Conservation (phyloP, 2,888 invertebrate genomes). For the Anthrax anthrax region DNA sequence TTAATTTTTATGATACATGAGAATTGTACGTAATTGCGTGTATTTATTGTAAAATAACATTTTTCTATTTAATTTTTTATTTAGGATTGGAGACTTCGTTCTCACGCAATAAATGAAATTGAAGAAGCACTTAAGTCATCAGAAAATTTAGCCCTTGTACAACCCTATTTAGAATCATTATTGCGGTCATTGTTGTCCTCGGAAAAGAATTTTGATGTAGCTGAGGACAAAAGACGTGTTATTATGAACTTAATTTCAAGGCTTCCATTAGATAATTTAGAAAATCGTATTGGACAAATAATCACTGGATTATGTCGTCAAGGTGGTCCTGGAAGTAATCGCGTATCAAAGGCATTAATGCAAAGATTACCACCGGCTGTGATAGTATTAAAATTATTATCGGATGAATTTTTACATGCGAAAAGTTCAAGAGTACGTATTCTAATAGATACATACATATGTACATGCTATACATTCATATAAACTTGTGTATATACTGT, state of each 20-base stretch:
- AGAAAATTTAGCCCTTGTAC: conserved; percentile 38
- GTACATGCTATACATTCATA: too few relatives aligned
- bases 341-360: conserved; percentile 35
- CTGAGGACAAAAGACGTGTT: conserved; percentile 30
- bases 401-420: conserved; percentile 33
- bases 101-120: conserved; percentile 26
- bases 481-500: too few relatives aligned
- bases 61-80: too few relatives aligned
- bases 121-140: conserved; percentile 37
- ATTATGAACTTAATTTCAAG: conserved; percentile 31
- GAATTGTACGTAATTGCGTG: too few relatives aligned
- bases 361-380: conserved; percentile 33
- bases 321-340: conserved; percentile 31
- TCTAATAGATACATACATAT: background rate
- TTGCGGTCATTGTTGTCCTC: conserved; percentile 48
- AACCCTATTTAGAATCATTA: conserved; percentile 47
- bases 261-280: conserved; percentile 32
- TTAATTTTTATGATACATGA: too few relatives aligned
- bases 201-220: conserved; percentile 39
- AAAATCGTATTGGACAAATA: conserved; percentile 30
- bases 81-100: conserved; percentile 34
- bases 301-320: conserved; percentile 32
- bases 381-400: conserved; percentile 32
- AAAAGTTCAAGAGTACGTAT: conserved; percentile 31
- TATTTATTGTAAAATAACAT: too few relatives aligned